These are phyloP conservation scores for Lepetodrilus schrolli DNA, from an alignment of 2,888 invertebrate species.

Conservation along the genomic window DNA sequence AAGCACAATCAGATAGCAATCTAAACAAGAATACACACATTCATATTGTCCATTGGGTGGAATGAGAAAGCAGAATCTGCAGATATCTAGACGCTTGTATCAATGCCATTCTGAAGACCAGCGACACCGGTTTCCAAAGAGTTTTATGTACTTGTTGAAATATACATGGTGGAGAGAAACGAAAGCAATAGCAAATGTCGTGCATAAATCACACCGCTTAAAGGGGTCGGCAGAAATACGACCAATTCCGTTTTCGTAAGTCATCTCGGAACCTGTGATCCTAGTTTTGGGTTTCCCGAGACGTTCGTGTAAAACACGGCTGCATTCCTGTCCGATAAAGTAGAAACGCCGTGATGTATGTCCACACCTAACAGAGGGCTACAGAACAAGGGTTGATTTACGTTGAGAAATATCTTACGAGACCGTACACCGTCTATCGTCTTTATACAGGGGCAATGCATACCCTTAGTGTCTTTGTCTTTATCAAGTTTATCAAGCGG, in stretches of 20 bases:
- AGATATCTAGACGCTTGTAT: too few species aligned
- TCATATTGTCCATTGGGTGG: too few species aligned
- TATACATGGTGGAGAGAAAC: not conserved
- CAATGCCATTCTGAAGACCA: not conserved
- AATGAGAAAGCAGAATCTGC: too few species aligned
- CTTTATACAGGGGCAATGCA: not conserved
- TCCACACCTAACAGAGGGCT: not conserved
- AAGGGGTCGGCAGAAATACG: not conserved
- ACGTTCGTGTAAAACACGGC: not conserved
- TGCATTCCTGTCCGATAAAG: not conserved
- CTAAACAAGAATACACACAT: not conserved
- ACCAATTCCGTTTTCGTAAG: slow-evolving; percentile 9
- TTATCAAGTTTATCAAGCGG: too few species aligned
- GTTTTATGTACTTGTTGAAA: not conserved
- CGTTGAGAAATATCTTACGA: not conserved
- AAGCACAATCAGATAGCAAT: not conserved
- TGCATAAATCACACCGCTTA: not conserved
- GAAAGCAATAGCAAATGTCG: not conserved
- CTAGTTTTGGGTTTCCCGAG: slow-evolving; percentile 17
- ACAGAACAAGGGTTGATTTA: slow-evolving; percentile 9
- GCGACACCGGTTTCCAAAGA: too few species aligned
- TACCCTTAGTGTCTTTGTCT: not conserved
- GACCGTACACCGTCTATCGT: not conserved
- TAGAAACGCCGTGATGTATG: slow-evolving; percentile 16
- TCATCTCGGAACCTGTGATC: slow-evolving; percentile 12